phyloP scores from a whole-genome alignment of 2,113 vertebrate genomes.

The Entosphenus tridentatus region DNA sequence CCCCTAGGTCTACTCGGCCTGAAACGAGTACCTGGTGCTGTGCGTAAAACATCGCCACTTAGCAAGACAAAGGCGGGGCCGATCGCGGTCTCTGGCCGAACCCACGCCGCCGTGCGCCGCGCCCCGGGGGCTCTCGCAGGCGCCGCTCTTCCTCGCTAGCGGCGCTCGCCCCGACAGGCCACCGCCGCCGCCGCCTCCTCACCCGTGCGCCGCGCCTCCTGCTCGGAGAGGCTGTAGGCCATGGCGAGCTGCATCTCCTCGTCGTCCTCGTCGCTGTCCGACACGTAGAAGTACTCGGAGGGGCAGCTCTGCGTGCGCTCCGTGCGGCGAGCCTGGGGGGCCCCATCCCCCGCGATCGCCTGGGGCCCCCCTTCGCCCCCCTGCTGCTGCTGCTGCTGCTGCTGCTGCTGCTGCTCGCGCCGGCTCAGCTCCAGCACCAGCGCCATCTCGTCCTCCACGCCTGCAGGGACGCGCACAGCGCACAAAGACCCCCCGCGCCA shows the following conservation, averaged over 20 bases:
- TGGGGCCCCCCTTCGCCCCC: slow-evolving; percentile 9
- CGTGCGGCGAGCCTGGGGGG: slow-evolving; percentile 4
- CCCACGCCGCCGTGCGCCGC: no score
- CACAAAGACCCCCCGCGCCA: not conserved
- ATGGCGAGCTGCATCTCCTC: slow-evolving; percentile 88
- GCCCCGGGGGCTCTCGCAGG: no score
- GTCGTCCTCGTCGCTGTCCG: slow-evolving; percentile 41
- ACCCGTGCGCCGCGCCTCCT: slow-evolving; percentile 29
- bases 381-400: slow-evolving; percentile 11
- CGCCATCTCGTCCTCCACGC: slow-evolving; percentile 61
- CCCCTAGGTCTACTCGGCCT: no score
- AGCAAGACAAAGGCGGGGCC: no score
- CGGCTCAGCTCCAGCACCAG: slow-evolving; percentile 69
- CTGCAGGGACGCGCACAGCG: slow-evolving; percentile 19
- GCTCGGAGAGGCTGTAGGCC: slow-evolving; percentile 85
- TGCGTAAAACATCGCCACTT: no score
- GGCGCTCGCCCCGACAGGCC: no score
- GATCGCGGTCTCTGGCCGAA: no score
- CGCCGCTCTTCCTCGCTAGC: no score
- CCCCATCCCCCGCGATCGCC: slow-evolving; percentile 9
- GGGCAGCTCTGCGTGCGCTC: slow-evolving; percentile 27
- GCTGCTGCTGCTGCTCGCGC: slow-evolving; percentile 32
- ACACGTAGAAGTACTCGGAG: slow-evolving; percentile 28
- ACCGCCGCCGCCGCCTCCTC: not conserved
- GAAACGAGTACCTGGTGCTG: no score